phyloP scores from a whole-genome alignment of 2,797 vertebrate species.

The Coluber constrictor region DNA sequence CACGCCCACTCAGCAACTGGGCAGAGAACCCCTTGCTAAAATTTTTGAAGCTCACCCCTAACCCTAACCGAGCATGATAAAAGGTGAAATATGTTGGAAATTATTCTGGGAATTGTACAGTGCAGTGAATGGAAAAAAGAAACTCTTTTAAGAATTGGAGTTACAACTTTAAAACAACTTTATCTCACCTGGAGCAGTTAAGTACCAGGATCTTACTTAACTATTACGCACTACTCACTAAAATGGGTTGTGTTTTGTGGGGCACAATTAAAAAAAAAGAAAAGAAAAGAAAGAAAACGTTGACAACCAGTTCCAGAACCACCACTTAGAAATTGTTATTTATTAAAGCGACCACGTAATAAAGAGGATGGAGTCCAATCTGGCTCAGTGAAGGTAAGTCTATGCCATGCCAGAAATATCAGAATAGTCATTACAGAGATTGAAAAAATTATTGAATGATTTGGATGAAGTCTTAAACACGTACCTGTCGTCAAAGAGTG shows the following conservation, averaged over 20 bases:
- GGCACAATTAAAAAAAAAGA: neutral
- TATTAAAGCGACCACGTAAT: neutral
- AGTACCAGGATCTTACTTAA: neutral
- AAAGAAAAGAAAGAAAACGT: too few relatives aligned
- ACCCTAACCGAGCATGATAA: neutral
- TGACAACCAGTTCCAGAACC: neutral
- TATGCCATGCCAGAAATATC: neutral
- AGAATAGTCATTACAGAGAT: neutral
- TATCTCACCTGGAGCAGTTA: neutral
- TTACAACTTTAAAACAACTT: neutral
- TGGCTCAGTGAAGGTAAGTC: neutral
- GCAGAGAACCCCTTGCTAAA: too few relatives aligned
- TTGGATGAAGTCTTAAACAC: slow-evolving; percentile 1
- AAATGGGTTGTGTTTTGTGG: neutral
- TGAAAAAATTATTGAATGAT: neutral
- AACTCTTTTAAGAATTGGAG: neutral
- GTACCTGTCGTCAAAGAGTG: slow-evolving; percentile 78
- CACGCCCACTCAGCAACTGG: too few relatives aligned
- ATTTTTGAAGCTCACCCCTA: too few relatives aligned
- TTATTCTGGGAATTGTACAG: neutral
- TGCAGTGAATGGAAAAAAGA: neutral
- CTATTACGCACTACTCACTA: neutral
- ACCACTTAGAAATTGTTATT: neutral
- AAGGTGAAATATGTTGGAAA: neutral
- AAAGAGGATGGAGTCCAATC: neutral